A percentile compares a stretch with the other conserved stretches of the same genome.
Evolutionary conservation across 2,113 vertebrate species (phyloP).

Genomic region (Alces alces): DNA sequence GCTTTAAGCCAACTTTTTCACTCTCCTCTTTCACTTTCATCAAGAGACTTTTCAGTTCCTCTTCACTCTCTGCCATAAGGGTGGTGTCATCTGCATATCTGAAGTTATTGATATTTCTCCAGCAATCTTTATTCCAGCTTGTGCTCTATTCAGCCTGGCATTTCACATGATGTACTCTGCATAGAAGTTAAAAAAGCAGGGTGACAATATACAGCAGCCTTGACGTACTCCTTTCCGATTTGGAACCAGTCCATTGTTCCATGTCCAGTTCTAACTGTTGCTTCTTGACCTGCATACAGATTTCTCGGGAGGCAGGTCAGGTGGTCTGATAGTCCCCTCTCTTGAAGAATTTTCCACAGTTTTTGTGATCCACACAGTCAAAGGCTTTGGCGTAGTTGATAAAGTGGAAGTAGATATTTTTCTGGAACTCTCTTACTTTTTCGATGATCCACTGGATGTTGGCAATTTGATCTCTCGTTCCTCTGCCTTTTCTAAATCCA

Average conservation of each 20-base stretch:
- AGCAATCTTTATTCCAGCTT: neutral
- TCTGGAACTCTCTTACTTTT: neutral
- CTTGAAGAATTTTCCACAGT: neutral
- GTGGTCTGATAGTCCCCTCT: neutral
- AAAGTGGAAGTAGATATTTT: neutral
- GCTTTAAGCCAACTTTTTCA: neutral
- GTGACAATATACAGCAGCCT: neutral
- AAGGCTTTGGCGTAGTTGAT: neutral
- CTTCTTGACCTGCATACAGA: neutral
- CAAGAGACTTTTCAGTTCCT: neutral
- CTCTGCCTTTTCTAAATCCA: neutral
- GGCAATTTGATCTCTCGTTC: neutral
- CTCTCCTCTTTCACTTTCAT: neutral
- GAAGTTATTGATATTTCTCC: neutral
- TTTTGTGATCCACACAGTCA: neutral
- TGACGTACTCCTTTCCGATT: neutral
- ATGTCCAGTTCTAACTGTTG: neutral
- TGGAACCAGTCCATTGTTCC: neutral
- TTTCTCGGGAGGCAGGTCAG: neutral
- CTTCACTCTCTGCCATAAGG: neutral
- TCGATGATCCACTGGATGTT: neutral
- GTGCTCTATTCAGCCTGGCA: neutral
- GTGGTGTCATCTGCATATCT: neutral
- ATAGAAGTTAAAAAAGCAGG: neutral
- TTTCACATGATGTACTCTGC: neutral